Base-by-base conservation (phyloP, 2,888 invertebrate genomes). In the Eilema sororculum region DNA sequence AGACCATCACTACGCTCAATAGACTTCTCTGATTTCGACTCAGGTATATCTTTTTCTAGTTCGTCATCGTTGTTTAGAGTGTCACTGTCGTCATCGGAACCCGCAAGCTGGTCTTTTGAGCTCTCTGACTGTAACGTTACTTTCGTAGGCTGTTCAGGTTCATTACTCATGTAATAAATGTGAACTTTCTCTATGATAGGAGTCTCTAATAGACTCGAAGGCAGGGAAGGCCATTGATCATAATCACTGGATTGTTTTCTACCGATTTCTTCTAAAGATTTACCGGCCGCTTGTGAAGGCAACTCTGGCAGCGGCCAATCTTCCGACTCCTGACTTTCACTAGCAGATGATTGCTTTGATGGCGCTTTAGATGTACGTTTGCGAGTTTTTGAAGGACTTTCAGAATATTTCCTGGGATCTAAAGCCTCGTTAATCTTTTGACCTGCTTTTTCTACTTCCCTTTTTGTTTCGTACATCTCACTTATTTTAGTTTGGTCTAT, bases 161-260 rank as follows among this genome's bases (percentile, higher is more conserved):
- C 97, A 56, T 97, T 96, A 79, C 96, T 97, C 93, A 97, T 96
- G 82, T 97, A 98, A 86, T 97, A 98, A 25, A 97, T 97, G 88
- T 98, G 97, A 8, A 98, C 96, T 89, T 97, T 97, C 83, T 97
- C 97, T 25, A 97, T 96, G 12, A 97, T 96, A 0, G 97, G 97
- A 8, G 96, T 96, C 84, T 97, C 97, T 69, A 97, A 95, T 25
- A 97, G 95, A 73, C 96, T 96, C 0, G 97, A 97, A 12, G 98
- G 97, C 0, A 98, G 97, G 59, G 98, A 97, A 0, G 98, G 98
- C 97, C 98, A 98, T 80, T 97, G 97, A 79, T 98, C 97, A 10
- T 97, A 97, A 78, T 97, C 97, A 87, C 97, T 97, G 16, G 96
- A 96, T 78, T 90, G 91, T 75, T 91, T 89, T 76, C 95, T 87